A percentile compares a stretch with the other conserved stretches of the same genome.
These are phyloP conservation scores for Macropus fuliginosus DNA, from an alignment of 2,797 vertebrate genomes.

Conservation along the genomic window DNA sequence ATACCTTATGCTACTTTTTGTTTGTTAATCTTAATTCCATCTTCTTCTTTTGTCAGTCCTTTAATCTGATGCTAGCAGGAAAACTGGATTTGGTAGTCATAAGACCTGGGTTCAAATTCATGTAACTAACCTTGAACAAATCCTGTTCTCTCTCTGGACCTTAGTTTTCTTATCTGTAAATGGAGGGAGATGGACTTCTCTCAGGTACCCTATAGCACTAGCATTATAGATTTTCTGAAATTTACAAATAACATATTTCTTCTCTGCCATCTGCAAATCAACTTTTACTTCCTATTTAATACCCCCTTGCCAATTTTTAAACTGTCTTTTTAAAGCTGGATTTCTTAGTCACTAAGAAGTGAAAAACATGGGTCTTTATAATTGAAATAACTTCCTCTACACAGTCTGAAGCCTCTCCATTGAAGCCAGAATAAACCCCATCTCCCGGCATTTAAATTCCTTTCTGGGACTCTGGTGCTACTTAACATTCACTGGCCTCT, in stretches of 20 bases:
- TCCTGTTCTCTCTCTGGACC: background rate
- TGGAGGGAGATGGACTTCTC: background rate
- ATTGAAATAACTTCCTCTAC: background rate
- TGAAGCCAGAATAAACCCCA: background rate
- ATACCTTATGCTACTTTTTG: background rate
- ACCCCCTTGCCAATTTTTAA: background rate
- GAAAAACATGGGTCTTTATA: background rate
- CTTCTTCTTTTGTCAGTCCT: background rate
- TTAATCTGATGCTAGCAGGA: background rate
- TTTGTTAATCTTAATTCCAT: background rate
- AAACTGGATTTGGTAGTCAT: background rate
- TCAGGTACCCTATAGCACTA: background rate
- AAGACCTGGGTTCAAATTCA: background rate
- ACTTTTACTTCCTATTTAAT: background rate
- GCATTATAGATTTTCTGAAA: background rate
- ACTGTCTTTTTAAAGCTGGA: background rate
- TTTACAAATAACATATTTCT: background rate
- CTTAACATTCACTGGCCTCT: background rate
- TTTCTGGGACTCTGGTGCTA: background rate
- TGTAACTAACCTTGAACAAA: background rate
- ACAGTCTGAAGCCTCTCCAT: background rate
- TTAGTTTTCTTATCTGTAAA: background rate
- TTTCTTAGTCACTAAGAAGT: background rate
- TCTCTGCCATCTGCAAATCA: background rate
- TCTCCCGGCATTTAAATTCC: background rate